These are phyloP conservation scores for Drosophila nikananu DNA, from an alignment of 1,140 invertebrate species.

Conservation along the genomic window DNA sequence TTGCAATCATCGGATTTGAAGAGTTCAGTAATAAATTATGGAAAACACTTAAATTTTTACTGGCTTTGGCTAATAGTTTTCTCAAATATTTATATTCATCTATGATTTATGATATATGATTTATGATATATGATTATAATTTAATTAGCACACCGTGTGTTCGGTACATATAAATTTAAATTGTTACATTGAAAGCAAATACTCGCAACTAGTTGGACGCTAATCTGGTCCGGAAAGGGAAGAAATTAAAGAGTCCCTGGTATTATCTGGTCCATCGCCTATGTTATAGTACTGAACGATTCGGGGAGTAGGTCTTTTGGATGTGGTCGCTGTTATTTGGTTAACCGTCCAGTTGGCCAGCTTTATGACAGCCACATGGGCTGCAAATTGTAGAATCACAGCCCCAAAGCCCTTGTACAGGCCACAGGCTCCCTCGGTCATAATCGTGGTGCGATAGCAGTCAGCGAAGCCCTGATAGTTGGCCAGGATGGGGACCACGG, in stretches of 20 bases:
- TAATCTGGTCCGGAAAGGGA: slow-evolving; percentile 11
- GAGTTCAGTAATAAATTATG: not conserved
- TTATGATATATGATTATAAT: too few relatives aligned
- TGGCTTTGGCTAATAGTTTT: not conserved
- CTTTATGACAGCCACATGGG: slow-evolving; percentile 93
- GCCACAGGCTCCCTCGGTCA: slow-evolving; percentile 94
- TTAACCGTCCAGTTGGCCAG: slow-evolving; percentile 89
- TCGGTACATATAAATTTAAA: slow-evolving; percentile 12
- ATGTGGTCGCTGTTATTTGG: slow-evolving; percentile 74
- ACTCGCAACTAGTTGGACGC: not conserved
- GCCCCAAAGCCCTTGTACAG: slow-evolving; percentile 98
- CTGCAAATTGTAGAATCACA: slow-evolving; percentile 94
- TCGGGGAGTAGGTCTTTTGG: slow-evolving; percentile 69
- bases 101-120: too few relatives aligned
- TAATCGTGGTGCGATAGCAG: slow-evolving; percentile 94
- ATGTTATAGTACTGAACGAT: slow-evolving; percentile 82
- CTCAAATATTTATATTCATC: not conserved
- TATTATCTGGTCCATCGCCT: slow-evolving; percentile 46
- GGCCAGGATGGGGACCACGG: slow-evolving; percentile 92
- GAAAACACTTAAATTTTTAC: not conserved
- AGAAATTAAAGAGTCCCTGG: slow-evolving; percentile 63
- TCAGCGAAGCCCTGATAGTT: slow-evolving; percentile 92
- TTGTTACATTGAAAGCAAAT: slow-evolving; percentile 12
- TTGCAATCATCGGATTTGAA: too few relatives aligned
- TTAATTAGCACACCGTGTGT: not conserved